Percentiles rank a stretch among this genome's conserved stretches.
Conservation (phyloP, 2,797 vertebrate genomes). For the Ambastaia sidthimunki region DNA sequence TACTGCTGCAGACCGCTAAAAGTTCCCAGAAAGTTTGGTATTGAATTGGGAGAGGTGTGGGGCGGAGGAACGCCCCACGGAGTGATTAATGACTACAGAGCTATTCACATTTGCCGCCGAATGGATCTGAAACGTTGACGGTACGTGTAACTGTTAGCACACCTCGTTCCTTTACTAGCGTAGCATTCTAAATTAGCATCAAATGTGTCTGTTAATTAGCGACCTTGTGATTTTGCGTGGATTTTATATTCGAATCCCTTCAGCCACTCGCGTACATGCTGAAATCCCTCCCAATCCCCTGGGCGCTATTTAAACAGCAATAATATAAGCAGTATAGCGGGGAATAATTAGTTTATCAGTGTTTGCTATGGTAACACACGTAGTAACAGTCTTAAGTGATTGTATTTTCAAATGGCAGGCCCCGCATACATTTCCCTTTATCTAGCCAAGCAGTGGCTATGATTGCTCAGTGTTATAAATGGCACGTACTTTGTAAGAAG, state of each 20-base stretch:
- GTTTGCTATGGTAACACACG: constrained; percentile 82
- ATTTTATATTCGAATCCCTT: constrained; percentile 47
- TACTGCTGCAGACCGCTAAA: constrained; percentile 31
- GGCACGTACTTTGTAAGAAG: constrained; percentile 78
- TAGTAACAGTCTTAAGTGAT: constrained; percentile 79
- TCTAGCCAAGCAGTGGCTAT: constrained; percentile 73
- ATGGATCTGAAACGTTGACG: constrained; percentile 3
- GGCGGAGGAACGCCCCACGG: constrained; percentile 17
- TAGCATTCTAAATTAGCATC: constrained; percentile 17
- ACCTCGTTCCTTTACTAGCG: background rate
- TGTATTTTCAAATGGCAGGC: constrained; percentile 76
- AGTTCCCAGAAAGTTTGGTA: constrained; percentile 45
- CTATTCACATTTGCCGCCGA: background rate
- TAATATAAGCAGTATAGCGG: constrained; percentile 66
- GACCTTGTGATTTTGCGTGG: constrained; percentile 46
- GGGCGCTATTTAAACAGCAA: constrained; percentile 63
- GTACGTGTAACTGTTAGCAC: background rate
- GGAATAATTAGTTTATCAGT: constrained; percentile 80
- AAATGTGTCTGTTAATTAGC: constrained; percentile 28
- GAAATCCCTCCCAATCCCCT: constrained; percentile 64
- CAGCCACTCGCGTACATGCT: constrained; percentile 49
- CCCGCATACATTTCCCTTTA: constrained; percentile 77
- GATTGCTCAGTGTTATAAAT: constrained; percentile 84
- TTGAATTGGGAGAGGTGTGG: constrained; percentile 34
- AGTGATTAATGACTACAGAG: constrained; percentile 36